Percentiles rank a stretch among this genome's conserved stretches.
Conservation (phyloP, 2,797 vertebrate species). For the Paramormyrops hopkinsi region DNA sequence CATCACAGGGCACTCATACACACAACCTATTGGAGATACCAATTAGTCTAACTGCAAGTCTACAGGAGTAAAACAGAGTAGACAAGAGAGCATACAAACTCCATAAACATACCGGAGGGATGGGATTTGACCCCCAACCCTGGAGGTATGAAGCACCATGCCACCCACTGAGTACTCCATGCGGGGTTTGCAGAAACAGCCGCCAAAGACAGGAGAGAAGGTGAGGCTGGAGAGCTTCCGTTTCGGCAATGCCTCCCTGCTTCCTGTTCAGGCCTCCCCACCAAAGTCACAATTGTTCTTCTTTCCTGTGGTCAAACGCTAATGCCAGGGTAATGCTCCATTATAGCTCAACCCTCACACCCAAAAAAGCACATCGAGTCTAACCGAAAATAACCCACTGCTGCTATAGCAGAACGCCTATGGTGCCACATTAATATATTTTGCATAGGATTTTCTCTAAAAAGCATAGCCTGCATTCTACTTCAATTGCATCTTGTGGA, state of each 20-base stretch:
- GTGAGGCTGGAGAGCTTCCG: not conserved
- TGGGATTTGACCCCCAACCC: not conserved
- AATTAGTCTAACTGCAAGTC: not conserved
- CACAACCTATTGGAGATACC: not conserved
- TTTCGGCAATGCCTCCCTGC: not conserved
- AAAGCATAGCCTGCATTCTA: not conserved
- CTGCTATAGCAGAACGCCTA: not conserved
- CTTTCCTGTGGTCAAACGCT: not conserved
- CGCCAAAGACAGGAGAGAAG: not conserved
- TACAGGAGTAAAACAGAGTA: not conserved
- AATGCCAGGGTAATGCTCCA: not conserved
- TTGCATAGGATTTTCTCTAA: not conserved
- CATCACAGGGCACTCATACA: not conserved
- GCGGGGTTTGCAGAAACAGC: not conserved
- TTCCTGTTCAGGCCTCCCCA: not conserved
- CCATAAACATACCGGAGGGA: not conserved
- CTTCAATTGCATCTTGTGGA: not conserved
- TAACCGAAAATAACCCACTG: not conserved
- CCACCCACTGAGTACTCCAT: not conserved
- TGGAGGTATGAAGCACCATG: not conserved
- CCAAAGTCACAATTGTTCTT: not conserved
- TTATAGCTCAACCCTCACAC: not conserved
- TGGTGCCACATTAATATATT: not conserved
- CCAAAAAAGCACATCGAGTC: not conserved
- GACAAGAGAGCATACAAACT: not conserved